Evolutionary conservation across 2,797 vertebrate species (phyloP), one percentile per base, ranked within the genome.

Genomic region (Taenioides sp.): DNA sequence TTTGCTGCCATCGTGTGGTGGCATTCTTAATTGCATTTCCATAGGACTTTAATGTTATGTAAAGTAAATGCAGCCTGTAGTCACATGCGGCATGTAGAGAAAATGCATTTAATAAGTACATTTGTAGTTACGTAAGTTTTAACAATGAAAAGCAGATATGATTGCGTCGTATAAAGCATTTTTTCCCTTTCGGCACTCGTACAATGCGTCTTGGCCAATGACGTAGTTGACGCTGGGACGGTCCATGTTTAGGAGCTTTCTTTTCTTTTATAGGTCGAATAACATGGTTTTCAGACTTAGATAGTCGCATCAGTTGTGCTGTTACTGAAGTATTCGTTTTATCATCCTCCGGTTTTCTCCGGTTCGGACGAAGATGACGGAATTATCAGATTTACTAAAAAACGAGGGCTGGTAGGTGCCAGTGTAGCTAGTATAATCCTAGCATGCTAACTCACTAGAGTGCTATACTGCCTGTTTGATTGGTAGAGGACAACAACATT

Each of bases 391-490:
- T 49, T 90, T 88, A 50, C 87, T 95, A 79, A 80, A 58, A 72
- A 91, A 87, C 83, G 93, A 95, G 88, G 94, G 94, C 93, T 95
- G 94, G 94, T 95, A 91, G 74, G 94, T 91, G 80, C 80, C 80
- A 80, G 25, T 58, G 37, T 25, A 74, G 86, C 81, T 84, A 74
- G 81, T 72, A 66, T 79, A 60, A 49, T 74, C 28, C 55, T 27
- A 82, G 76, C 87, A 76, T 84, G 76, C 83, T 81, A 63, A 67
- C 50, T 65, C 43, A 61, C 50, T 37, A 27, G 31, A 71, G 9
- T 77, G 20, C 54, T 23, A 58, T 59, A 25, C 11, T 62, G 31
- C 60, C 40, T 76, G 61, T 65, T 64, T 75, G 71, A n/a, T 72
- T 58, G 52, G 27, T 49, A 47, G 11, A 69, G 50, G 69, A 37